Conservation (phyloP, 2,888 invertebrate genomes). For the Parelbella ahira region DNA sequence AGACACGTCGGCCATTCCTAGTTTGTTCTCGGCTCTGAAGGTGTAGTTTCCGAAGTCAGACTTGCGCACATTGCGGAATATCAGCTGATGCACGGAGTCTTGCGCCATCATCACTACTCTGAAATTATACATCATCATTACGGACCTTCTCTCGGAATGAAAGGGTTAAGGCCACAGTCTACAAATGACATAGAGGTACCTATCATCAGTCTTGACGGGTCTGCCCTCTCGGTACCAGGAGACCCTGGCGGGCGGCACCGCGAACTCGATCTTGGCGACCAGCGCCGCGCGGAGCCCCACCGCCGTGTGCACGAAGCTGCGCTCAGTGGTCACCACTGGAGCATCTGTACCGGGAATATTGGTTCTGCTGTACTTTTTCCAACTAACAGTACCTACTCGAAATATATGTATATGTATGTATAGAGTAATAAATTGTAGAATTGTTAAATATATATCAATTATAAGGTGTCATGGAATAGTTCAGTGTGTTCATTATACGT, state of each 20-base stretch:
- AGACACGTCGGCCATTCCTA: slow-evolving; percentile 85
- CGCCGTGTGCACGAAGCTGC: slow-evolving; percentile 87
- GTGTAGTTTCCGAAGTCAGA: slow-evolving; percentile 89
- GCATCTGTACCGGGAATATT: slow-evolving; percentile 84
- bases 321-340: slow-evolving; percentile 84
- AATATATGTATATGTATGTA: too few species aligned
- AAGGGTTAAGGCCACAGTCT: background rate
- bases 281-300: slow-evolving; percentile 85
- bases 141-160: too few species aligned
- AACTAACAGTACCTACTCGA: too few species aligned
- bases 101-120: slow-evolving; percentile 75
- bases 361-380: too few species aligned
- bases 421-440: too few species aligned
- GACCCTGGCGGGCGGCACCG: slow-evolving; percentile 85
- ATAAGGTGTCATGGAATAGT: too few species aligned
- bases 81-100: slow-evolving; percentile 81
- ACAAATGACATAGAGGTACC: slow-evolving; percentile 36
- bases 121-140: slow-evolving; percentile 13
- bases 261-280: slow-evolving; percentile 84
- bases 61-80: slow-evolving; percentile 84
- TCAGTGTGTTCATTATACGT: too few species aligned
- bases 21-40: slow-evolving; percentile 87
- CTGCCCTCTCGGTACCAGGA: slow-evolving; percentile 84
- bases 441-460: too few species aligned
- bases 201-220: slow-evolving; percentile 70